phyloP scores from a whole-genome alignment of 2,888 invertebrate genomes.

The Dasypolia templi region DNA sequence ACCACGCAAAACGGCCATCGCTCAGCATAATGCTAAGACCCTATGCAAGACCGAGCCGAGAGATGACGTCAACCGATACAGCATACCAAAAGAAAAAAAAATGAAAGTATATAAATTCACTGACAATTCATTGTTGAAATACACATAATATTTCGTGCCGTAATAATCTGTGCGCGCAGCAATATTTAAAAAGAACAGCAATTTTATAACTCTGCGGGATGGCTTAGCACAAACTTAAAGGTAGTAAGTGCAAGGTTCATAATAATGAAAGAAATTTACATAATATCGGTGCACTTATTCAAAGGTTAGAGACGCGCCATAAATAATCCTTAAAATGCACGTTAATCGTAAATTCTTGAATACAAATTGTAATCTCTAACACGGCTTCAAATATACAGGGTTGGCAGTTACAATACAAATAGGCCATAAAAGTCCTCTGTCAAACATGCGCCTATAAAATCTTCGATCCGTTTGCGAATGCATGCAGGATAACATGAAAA shows the following conservation, averaged over 20 bases:
- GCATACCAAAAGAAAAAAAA: no score
- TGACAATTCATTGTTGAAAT: no score
- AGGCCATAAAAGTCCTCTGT: neutral
- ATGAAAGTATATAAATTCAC: no score
- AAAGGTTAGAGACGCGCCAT: constrained; percentile 51
- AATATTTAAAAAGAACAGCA: no score
- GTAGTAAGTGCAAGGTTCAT: neutral
- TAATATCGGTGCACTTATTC: constrained; percentile 56
- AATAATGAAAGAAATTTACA: constrained; percentile 44
- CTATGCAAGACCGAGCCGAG: no score
- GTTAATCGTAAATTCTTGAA: constrained; percentile 66
- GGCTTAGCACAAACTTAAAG: constrained; percentile 1
- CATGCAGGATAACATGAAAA: no score
- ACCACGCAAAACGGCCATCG: no score
- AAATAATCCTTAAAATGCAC: constrained; percentile 61
- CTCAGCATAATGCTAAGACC: no score
- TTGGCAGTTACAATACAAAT: neutral
- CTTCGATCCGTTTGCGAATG: neutral
- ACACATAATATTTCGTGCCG: no score
- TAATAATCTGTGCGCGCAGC: no score
- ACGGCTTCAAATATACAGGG: constrained; percentile 46
- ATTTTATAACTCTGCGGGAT: no score
- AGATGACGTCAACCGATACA: no score
- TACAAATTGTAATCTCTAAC: constrained; percentile 65
- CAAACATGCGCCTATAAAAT: neutral